Evolutionary conservation across 2,797 vertebrate genomes (phyloP), one percentile per base, ranked within the genome.

Genomic region (Acrossocheilus wenchowensis): DNA sequence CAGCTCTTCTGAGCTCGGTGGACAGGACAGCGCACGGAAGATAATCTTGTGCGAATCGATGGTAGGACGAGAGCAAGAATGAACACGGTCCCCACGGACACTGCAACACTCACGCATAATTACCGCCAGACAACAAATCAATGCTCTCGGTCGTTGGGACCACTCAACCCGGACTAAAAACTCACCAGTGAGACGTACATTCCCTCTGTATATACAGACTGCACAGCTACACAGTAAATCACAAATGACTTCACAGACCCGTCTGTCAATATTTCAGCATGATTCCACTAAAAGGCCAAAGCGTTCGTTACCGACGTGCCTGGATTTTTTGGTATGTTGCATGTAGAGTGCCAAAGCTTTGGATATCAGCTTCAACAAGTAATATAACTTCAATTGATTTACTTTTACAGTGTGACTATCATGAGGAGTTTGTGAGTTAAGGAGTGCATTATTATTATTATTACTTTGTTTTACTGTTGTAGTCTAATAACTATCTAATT

Each of bases 121-220:
- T 87, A 87, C 82, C 87, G 30, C 72, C 87, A 81, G 83, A 88
- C 87, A 88, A 88, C 83, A 88, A 88, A 88, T 88, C 87, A 88
- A 88, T 88, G 71, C 17, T 41, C 34, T 66, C 48, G 43, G 87
- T 82, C 78, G 73, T 68, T 60, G 43, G 80, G 77, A 39, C 64
- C 60, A 74, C 82, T 66, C 82, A 81, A 64, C 57, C 82, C 78
- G 64, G 79, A 74, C 84, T 80, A 72, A 86, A 85, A 81, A 81
- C 84, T 86, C 78, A 86, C 73, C 45, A 78, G 83, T 39, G 82
- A 84, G 57, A 84, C 5, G 39, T 50, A 41, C 85, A 74, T 41
- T 74, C 41, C 48, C 23, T 74, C 69, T 81, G 30, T 81, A 74
- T 72, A 74, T 17, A 75, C 78, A 86, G 41, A 81, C 78, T 50